phyloP scores from a whole-genome alignment of 2,113 vertebrate species.

The Chitala chitala region DNA sequence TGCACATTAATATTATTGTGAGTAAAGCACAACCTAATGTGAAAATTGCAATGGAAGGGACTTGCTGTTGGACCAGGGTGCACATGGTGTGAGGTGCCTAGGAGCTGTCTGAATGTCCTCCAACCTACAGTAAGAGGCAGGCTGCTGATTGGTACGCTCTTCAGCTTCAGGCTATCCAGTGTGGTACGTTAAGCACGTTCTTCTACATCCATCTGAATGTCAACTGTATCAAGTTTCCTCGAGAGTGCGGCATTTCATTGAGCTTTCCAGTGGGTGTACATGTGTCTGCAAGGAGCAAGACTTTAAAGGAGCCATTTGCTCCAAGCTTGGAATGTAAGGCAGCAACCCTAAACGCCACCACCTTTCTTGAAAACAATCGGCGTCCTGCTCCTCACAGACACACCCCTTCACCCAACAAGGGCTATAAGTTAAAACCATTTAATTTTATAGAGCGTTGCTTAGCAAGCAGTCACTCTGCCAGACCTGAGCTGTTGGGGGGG shows the following conservation, averaged over 20 bases:
- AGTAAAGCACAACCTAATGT: too few species aligned
- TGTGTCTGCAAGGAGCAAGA: slow-evolving; percentile 60
- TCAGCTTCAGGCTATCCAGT: neutral
- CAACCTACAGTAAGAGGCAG: neutral
- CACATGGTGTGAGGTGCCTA: too few species aligned
- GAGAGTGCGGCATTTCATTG: slow-evolving; percentile 27
- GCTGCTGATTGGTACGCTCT: neutral
- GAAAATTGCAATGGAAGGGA: neutral
- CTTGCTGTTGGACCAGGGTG: neutral
- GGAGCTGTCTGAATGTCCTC: neutral
- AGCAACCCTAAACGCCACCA: slow-evolving; percentile 47
- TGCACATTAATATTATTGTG: neutral
- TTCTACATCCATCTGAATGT: slow-evolving; percentile 35
- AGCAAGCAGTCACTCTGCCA: slow-evolving; percentile 28
- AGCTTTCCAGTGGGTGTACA: slow-evolving; percentile 43
- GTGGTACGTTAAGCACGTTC: too few species aligned
- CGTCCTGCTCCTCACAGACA: slow-evolving; percentile 63
- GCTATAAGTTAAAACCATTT: slow-evolving; percentile 58
- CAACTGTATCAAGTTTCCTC: slow-evolving; percentile 26
- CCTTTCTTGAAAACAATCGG: slow-evolving; percentile 35
- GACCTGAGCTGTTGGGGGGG: neutral
- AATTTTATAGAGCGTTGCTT: slow-evolving; percentile 25
- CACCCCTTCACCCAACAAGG: slow-evolving; percentile 52
- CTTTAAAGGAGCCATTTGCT: slow-evolving; percentile 62
- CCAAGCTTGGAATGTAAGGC: slow-evolving; percentile 69